Evolutionary conservation across 2,888 invertebrate species (phyloP).

Genomic region (Rhingia rostrata): DNA sequence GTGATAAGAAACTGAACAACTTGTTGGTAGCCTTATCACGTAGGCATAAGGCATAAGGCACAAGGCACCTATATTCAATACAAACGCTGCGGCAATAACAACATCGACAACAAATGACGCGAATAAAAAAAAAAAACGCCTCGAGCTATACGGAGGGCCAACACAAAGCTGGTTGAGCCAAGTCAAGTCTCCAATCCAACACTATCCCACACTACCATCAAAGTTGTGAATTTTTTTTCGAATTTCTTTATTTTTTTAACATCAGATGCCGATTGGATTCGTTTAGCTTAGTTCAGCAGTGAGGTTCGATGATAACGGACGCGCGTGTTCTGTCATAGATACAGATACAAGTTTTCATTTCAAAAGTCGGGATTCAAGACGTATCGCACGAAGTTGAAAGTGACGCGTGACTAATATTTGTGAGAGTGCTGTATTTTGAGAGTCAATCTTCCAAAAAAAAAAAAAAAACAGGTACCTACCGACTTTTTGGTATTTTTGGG

Average conservation of each 20-base stretch:
- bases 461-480: constrained; percentile 17
- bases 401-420: not conserved
- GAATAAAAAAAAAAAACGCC: too few species aligned
- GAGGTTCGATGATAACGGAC: constrained; percentile 48
- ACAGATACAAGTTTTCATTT: not conserved
- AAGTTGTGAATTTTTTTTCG: constrained; percentile 17
- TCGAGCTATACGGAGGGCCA: not conserved
- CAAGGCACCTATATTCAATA: too few species aligned
- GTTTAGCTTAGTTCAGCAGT: constrained; percentile 53
- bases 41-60: not conserved
- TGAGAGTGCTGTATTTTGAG: not conserved
- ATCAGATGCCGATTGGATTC: constrained; percentile 43
- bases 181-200: not conserved
- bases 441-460: not conserved
- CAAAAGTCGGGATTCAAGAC: not conserved
- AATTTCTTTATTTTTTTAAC: constrained; percentile 29
- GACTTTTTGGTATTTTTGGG: not conserved
- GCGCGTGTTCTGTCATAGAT: constrained; percentile 7
- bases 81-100: too few species aligned
- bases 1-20: constrained; percentile 20
- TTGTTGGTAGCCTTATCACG: constrained; percentile 12
- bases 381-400: not conserved
- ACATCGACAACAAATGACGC: too few species aligned
- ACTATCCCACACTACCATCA: not conserved
- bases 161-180: constrained; percentile 18